Evolutionary conservation across 2,113 vertebrate genomes (phyloP).

Genomic region (Miniopterus natalensis): DNA sequence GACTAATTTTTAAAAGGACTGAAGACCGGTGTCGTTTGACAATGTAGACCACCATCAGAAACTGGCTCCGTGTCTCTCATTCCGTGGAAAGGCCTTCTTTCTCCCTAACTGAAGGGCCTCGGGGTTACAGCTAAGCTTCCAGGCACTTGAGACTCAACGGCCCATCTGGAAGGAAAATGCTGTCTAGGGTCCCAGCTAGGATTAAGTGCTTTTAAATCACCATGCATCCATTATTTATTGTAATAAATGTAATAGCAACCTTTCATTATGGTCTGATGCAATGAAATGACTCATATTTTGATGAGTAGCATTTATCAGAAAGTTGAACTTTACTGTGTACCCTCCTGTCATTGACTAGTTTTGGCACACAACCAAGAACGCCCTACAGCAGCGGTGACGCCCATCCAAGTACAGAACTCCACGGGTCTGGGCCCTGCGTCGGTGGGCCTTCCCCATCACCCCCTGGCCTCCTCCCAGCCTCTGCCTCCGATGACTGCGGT

Average conservation of each 20-base stretch:
- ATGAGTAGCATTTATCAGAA: neutral
- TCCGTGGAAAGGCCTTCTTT: neutral
- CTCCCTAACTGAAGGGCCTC: neutral
- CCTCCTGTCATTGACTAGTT: constrained; percentile 85
- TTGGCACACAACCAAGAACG: constrained; percentile 95
- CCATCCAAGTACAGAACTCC: constrained; percentile 93
- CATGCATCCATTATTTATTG: neutral
- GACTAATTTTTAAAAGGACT: neutral
- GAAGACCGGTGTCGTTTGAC: neutral
- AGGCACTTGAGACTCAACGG: neutral
- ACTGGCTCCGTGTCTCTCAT: neutral
- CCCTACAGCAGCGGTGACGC: constrained; percentile 94
- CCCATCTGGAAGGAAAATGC: constrained; percentile 8
- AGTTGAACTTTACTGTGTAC: constrained; percentile 32
- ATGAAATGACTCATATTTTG: constrained; percentile 18
- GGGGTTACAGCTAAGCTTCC: neutral
- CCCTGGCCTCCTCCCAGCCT: constrained; percentile 81
- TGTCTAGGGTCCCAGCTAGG: neutral
- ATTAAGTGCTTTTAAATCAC: neutral
- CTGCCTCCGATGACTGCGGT: constrained; percentile 87
- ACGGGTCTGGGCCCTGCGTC: constrained; percentile 89
- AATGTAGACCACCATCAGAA: neutral
- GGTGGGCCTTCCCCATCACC: constrained; percentile 88
- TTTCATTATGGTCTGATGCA: neutral
- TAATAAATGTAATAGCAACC: neutral